Base-by-base conservation (phyloP, 2,888 invertebrate genomes). In the Conops quadrifasciatus region DNA sequence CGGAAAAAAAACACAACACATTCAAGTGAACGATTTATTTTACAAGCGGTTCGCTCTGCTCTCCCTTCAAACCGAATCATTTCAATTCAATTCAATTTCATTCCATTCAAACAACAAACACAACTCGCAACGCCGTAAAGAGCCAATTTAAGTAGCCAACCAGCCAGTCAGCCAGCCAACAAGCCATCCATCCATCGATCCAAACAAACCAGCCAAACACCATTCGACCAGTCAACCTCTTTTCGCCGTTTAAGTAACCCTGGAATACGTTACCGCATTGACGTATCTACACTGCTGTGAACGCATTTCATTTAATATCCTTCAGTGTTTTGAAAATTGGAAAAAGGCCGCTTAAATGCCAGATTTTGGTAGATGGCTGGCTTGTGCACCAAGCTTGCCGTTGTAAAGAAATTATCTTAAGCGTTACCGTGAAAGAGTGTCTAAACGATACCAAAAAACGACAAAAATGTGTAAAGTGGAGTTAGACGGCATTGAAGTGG, bases 241-340 rank as follows among this genome's bases (percentile, higher is more conserved):
- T 21, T 43, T 13, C 21, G 59, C 28, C 70, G 58, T 56, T 71
- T 67, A 67, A 63, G 67, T 71, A 67, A 62, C 71, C 58, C 47
- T 45, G 16, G 53, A 51, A 67, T 63, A 45, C 49, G 58, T 36
- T 28, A 47, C 47, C 71, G 71, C 45, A 49, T 58, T 66, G 71
- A 66, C 71, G 66, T 65, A 49, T 70, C 63, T 56, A 26, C 51
- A 65, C 47, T 16, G 49, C 62, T 60, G 68, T 19, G 47, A 9
- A 58, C 58, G 58, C 58, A 58, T 58, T 58, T 26, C 53, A n/a
- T 21, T 58, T 53, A 21, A 21, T 9, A 7, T 9, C 36, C 9
- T 36, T 36, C 36, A 9, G 36, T 36, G n/a, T n/a, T n/a, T n/a
- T n/a, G n/a, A n/a, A n/a, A n/a, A n/a, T n/a, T n/a, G n/a, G n/a